A percentile compares a stretch with the other conserved stretches of the same genome.
Conservation (phyloP, 2,113 vertebrate species). For the Pardalotus punctatus region DNA sequence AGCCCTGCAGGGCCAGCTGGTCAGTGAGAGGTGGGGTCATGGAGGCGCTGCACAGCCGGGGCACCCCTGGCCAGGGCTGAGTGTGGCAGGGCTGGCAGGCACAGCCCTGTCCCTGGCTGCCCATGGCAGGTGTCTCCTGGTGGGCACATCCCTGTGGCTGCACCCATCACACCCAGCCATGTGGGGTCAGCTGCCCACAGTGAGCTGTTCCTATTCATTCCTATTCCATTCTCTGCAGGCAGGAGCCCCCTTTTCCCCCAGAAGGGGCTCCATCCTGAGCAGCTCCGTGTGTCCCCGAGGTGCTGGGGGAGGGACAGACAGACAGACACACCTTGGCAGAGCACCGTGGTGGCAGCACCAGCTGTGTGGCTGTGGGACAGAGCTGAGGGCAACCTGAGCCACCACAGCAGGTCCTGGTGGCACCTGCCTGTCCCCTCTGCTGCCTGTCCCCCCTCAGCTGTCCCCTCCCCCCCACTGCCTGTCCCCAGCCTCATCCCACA, state of each 20-base stretch:
- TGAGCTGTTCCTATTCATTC: accelerated
- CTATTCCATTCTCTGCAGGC: accelerated
- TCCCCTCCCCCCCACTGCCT: not conserved
- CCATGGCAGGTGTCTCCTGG: accelerated
- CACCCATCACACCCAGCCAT: accelerated
- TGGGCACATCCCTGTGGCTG: not conserved
- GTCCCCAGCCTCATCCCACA: not conserved
- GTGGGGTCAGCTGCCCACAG: accelerated
- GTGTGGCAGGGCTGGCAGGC: not conserved
- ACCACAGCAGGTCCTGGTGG: not conserved
- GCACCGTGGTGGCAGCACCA: accelerated
- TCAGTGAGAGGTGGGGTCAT: accelerated
- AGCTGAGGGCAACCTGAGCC: not conserved
- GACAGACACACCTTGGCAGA: not conserved
- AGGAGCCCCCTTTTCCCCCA: accelerated
- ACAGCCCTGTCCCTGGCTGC: no score
- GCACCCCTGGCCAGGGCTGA: not conserved
- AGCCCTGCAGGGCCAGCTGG: not conserved
- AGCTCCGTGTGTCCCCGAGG: accelerated
- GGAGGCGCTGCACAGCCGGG: not conserved
- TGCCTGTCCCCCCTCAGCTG: not conserved
- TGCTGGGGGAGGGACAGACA: accelerated
- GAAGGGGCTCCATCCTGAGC: not conserved
- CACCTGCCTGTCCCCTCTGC: not conserved
- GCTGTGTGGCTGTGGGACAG: accelerated